phyloP scores from a whole-genome alignment of 2,797 vertebrate genomes.

The Anabas testudineus region DNA sequence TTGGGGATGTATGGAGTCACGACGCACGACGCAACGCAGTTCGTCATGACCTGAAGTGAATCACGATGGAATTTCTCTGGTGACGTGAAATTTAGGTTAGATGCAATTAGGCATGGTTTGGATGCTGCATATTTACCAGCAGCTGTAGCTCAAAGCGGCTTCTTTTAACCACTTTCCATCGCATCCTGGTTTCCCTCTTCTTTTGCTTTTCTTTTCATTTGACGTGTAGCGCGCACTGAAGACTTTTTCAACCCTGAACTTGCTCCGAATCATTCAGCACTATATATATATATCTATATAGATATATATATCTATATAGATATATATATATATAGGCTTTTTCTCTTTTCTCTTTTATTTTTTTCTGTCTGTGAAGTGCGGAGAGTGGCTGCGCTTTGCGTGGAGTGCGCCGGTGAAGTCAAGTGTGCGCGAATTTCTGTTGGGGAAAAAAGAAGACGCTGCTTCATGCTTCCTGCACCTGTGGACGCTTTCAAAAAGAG shows the following conservation, averaged over 20 bases:
- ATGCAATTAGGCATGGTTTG: constrained; percentile 58
- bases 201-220: background rate
- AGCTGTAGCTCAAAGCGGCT: constrained; percentile 16
- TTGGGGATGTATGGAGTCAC: constrained; percentile 74
- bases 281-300: no score
- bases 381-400: constrained; percentile 44
- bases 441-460: constrained; percentile 43
- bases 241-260: constrained; percentile 29
- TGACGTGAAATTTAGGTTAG: constrained; percentile 78
- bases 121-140: constrained; percentile 49
- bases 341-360: no score
- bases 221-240: background rate
- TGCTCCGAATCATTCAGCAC: constrained; percentile 1
- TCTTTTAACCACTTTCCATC: background rate
- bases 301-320: no score
- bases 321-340: no score
- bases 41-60: constrained; percentile 79
- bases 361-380: constrained; percentile 1
- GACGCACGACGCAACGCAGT: constrained; percentile 75
- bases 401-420: constrained; percentile 28
- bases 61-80: constrained; percentile 74
- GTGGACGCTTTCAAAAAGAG: constrained; percentile 57
- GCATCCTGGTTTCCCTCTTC: background rate
- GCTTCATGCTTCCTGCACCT: constrained; percentile 62
- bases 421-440: constrained; percentile 60